Base-by-base conservation (phyloP, 2,113 vertebrate genomes). In the Solea senegalensis region DNA sequence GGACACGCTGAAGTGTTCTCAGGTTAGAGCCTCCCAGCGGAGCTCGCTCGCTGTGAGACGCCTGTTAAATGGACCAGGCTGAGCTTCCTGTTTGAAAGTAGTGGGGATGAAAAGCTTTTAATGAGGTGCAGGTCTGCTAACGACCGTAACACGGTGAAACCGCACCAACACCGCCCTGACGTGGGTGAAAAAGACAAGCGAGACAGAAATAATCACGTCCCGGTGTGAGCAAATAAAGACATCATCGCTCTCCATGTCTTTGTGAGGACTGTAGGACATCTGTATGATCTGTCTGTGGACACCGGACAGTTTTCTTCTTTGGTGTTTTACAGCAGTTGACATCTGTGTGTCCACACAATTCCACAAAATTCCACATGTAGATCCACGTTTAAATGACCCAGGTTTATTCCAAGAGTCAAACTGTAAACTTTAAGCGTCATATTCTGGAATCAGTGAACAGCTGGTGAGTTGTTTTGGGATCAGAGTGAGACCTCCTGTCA, bases 21-120 rank as follows among this genome's bases (percentile, higher is more conserved):
- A 65, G 50, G 54, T 69, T 61, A 39, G 43, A 39, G 52, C 52
- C 63, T 85, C 84, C 84, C 81, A 49, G 57, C n/a, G 81, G 84
- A 77, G 69, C 87, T 86, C 76, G 64, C 72, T 82, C 76, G 60
- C 72, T 82, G 83, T 57, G 64, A 54, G 40, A 48, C 10, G 0
- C 8, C 21, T 0, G 60, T 86, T 80, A 78, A 75, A 71, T 63
- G 49, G 13, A 72, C 76, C 49, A 69, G 74, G 61, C 66, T 46
- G 49, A 12, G 45, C 45, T 48, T 48, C 45, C 45, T n/a, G 56
- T 62, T 72, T 81, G 49, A 64, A 86, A 43, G 45, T 48, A 48
- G 9, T 45, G 44, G 9, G 11, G 44, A 45, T 45, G 44, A 45
- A 45, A 45, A 45, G 3, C 61, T 34, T 28, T 27, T 45, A 65